Evolutionary conservation across 2,888 invertebrate species (phyloP).

Genomic region (Meliscaeva auricollis): DNA sequence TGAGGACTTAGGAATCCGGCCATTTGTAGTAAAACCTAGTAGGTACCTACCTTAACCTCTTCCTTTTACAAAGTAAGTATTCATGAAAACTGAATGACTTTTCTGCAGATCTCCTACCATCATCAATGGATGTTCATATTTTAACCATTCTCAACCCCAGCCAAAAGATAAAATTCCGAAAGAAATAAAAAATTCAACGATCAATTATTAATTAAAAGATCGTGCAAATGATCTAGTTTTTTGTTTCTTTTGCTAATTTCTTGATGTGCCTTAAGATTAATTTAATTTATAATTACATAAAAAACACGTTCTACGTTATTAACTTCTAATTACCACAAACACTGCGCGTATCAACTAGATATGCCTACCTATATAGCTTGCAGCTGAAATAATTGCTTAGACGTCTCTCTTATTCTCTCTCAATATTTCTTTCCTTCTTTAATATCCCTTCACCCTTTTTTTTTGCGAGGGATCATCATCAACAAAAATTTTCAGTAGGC

Average conservation of each 20-base stretch:
- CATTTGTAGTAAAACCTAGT: too few species aligned
- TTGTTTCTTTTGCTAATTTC: constrained; percentile 14
- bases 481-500: constrained; percentile 50
- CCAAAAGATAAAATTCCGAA: background rate
- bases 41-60: too few species aligned
- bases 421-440: background rate
- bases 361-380: too few species aligned
- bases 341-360: background rate
- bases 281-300: constrained; percentile 25
- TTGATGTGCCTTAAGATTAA: constrained; percentile 12
- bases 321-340: constrained; percentile 31
- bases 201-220: constrained; percentile 42
- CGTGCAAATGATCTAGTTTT: constrained; percentile 55
- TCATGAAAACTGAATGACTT: too few species aligned
- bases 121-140: too few species aligned
- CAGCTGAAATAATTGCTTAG: constrained; percentile 42
- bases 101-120: too few species aligned
- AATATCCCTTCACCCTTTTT: background rate
- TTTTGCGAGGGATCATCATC: background rate
- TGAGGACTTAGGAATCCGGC: too few species aligned
- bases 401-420: background rate
- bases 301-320: constrained; percentile 32
- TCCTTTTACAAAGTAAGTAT: too few species aligned
- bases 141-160: constrained; percentile 1
- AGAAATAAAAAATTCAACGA: background rate